Evolutionary conservation across 1,140 invertebrate genomes (phyloP).

Genomic region (Eurytemora carolleeae): DNA sequence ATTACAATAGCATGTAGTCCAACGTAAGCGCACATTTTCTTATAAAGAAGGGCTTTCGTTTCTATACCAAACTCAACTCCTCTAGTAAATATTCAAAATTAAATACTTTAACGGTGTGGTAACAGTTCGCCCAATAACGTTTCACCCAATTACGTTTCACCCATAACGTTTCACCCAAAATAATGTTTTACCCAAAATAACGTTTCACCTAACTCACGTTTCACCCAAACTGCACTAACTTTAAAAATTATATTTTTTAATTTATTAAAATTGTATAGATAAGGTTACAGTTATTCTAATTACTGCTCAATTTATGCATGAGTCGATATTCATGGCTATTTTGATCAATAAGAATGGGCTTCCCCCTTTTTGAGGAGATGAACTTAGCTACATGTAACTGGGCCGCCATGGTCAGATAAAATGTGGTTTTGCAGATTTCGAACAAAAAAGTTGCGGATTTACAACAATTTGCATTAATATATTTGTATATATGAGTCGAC

Average conservation of each 20-base stretch:
- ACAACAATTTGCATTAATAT: too few relatives aligned
- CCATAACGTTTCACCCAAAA: background rate
- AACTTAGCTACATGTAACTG: too few relatives aligned
- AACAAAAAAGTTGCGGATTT: too few relatives aligned
- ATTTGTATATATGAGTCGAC: too few relatives aligned
- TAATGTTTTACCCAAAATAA: too few relatives aligned
- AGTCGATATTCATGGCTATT: too few relatives aligned
- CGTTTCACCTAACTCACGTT: background rate
- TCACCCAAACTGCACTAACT: background rate
- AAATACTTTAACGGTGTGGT: background rate
- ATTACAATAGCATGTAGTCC: constrained; percentile 9
- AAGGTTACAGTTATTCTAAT: too few relatives aligned
- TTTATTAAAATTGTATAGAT: background rate
- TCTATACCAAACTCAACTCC: constrained; percentile 15
- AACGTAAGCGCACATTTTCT: constrained; percentile 13
- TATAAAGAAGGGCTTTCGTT: constrained; percentile 12
- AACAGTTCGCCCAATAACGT: background rate
- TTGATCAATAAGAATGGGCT: too few relatives aligned
- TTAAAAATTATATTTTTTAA: background rate
- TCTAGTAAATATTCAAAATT: background rate
- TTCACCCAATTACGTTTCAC: background rate
- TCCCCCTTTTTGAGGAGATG: too few relatives aligned
- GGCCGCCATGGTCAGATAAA: too few relatives aligned
- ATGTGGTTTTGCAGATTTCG: too few relatives aligned
- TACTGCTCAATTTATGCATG: too few relatives aligned